phyloP scores from a whole-genome alignment of 2,797 vertebrate species.

The Avahi laniger region DNA sequence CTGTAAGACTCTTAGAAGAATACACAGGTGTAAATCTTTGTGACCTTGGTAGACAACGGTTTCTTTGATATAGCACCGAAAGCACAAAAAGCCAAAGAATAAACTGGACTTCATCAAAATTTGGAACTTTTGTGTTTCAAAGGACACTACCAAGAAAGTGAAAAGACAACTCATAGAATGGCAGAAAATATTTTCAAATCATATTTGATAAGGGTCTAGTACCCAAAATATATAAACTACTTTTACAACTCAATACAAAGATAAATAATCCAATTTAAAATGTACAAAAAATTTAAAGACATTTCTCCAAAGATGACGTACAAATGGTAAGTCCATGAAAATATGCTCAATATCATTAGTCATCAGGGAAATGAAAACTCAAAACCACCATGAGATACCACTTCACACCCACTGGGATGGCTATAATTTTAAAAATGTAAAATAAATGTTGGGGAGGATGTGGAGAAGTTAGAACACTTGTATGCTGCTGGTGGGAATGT shows the following conservation, averaged over 20 bases:
- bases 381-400: background rate
- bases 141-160: background rate
- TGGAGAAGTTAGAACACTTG: background rate
- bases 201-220: background rate
- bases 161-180: background rate
- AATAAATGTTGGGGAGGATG: background rate
- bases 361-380: background rate
- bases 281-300: background rate
- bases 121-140: background rate
- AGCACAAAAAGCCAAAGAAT: background rate
- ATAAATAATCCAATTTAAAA: background rate
- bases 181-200: background rate
- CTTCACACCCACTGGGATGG: background rate
- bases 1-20: background rate
- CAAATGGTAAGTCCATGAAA: background rate
- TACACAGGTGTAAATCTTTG: background rate
- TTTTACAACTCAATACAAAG: background rate
- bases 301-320: background rate
- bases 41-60: background rate
- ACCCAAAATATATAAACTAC: background rate
- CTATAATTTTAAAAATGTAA: background rate
- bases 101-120: background rate
- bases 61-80: background rate
- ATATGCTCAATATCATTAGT: background rate
- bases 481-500: background rate